Evolutionary conservation across 2,888 invertebrate species (phyloP).

Genomic region (Linyphia triangularis): DNA sequence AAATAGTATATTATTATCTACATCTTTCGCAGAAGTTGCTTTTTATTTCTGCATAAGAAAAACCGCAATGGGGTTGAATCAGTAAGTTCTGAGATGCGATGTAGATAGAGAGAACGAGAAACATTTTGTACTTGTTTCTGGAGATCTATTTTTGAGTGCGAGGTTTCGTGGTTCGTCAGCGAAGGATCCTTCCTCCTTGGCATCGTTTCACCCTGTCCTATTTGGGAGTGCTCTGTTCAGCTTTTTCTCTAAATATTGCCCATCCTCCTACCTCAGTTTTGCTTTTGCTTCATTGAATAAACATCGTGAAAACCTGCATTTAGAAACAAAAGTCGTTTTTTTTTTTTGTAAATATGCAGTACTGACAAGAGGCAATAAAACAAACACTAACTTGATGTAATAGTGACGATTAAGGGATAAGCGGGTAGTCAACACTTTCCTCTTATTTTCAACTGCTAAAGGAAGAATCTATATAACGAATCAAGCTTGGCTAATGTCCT

Average conservation of each 20-base stretch:
- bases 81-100: no score
- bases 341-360: background rate
- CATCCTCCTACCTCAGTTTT: slow-evolving; percentile 15
- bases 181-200: slow-evolving; percentile 58
- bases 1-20: no score
- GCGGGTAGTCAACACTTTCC: background rate
- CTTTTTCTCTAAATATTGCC: slow-evolving; percentile 52
- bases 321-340: background rate
- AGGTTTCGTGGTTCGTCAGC: slow-evolving; percentile 62
- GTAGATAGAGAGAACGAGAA: slow-evolving; percentile 3
- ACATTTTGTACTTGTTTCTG: slow-evolving; percentile 24
- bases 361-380: background rate
- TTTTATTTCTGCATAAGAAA: background rate
- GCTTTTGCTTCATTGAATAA: slow-evolving; percentile 62
- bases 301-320: slow-evolving; percentile 14
- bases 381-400: background rate
- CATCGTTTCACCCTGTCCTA: slow-evolving; percentile 39
- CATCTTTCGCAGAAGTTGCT: background rate
- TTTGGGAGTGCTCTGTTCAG: slow-evolving; percentile 29
- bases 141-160: slow-evolving; percentile 63
- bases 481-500: no score
- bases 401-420: background rate
- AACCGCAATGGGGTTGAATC: slow-evolving; percentile 4
- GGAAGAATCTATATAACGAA: no score
- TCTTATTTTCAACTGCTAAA: background rate